phyloP scores from a whole-genome alignment of 2,113 vertebrate species.

The Nettapus auritus region DNA sequence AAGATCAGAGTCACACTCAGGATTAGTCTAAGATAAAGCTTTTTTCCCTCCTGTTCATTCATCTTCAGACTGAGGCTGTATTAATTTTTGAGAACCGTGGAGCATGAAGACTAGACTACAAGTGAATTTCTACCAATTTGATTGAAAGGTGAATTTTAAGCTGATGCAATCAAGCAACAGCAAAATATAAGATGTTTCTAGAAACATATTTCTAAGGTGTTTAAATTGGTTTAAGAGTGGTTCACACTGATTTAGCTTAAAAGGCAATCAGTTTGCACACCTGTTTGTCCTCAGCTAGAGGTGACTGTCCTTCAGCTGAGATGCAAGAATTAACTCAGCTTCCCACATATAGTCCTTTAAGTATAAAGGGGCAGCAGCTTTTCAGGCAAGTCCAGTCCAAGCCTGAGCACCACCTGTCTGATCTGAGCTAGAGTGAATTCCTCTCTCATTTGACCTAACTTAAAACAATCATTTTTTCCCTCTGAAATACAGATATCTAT shows the following conservation, averaged over 20 bases:
- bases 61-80: background rate
- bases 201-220: background rate
- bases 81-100: background rate
- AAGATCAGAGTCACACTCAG: background rate
- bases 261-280: background rate
- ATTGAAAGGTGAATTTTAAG: conserved; percentile 2
- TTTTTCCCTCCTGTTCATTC: background rate
- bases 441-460: background rate
- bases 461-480: background rate
- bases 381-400: background rate
- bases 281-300: conserved; percentile 20
- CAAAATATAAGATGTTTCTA: background rate
- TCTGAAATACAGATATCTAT: background rate
- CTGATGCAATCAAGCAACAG: background rate
- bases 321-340: background rate
- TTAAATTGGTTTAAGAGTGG: background rate
- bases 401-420: background rate
- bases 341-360: background rate
- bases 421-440: background rate
- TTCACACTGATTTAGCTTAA: background rate
- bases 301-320: background rate
- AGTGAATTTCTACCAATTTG: background rate
- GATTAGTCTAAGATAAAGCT: background rate
- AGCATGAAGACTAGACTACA: background rate
- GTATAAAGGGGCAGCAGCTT: background rate